Percentiles rank a stretch among this genome's conserved stretches.
Conservation (phyloP, 2,113 vertebrate genomes). For the Eclectus roratus region DNA sequence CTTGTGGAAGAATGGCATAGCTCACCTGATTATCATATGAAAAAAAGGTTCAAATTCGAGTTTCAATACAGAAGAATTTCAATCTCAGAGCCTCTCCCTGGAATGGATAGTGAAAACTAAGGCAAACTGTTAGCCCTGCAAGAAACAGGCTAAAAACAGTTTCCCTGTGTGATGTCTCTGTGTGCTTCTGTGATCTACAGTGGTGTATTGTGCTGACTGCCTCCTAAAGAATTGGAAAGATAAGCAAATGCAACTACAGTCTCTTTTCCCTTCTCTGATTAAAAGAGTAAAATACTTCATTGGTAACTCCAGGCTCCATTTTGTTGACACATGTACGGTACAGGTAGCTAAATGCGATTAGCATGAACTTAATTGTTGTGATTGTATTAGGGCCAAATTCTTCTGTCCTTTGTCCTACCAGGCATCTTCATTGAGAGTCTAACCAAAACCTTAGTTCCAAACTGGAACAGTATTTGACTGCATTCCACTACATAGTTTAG, state of each 20-base stretch:
- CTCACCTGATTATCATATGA: neutral
- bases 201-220: neutral
- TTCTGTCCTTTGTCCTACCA: neutral
- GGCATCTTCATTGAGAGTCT: neutral
- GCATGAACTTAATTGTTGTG: neutral
- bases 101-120: neutral
- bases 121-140: neutral
- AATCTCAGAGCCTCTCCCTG: neutral
- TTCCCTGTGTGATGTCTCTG: neutral
- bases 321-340: neutral
- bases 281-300: neutral
- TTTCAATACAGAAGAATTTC: neutral
- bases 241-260: neutral
- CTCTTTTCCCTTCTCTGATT: neutral
- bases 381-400: neutral
- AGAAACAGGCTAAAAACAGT: neutral
- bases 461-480: neutral
- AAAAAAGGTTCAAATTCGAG: neutral
- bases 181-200: neutral
- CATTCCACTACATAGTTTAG: neutral
- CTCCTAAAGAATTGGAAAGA: neutral
- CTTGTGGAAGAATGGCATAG: neutral
- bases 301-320: neutral
- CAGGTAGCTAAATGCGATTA: neutral
- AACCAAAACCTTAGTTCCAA: neutral